Conservation (phyloP, 2,797 vertebrate species). For the Poliocrania exsul region DNA sequence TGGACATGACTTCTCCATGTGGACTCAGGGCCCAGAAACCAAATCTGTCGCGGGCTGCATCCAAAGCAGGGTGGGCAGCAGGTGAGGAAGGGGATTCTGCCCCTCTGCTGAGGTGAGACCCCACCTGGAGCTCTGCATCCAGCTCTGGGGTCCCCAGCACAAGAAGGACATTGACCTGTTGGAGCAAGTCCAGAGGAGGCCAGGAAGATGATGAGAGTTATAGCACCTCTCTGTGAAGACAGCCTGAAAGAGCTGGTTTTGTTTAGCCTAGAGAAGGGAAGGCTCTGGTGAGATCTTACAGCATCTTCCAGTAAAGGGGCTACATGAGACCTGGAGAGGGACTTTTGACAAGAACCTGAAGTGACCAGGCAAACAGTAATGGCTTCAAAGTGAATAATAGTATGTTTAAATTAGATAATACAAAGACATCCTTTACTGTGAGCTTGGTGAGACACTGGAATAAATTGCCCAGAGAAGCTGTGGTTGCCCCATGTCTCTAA, state of each 20-base stretch:
- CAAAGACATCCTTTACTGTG: background rate
- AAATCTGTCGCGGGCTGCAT: background rate
- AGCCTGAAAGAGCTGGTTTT: background rate
- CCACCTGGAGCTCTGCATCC: background rate
- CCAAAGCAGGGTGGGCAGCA: background rate
- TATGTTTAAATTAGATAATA: background rate
- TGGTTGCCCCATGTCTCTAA: background rate
- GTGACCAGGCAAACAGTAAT: background rate
- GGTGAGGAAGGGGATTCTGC: background rate
- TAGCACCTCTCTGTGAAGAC: accelerated
- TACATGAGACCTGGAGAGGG: background rate
- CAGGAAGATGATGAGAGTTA: background rate
- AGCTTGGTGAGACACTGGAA: background rate
- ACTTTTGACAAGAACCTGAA: background rate
- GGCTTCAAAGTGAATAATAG: background rate
- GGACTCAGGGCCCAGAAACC: background rate
- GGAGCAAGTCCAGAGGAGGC: accelerated
- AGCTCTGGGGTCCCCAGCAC: background rate
- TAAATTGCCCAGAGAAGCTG: background rate
- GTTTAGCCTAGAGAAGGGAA: background rate
- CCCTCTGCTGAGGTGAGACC: background rate
- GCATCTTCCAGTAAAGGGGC: background rate
- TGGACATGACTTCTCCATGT: accelerated
- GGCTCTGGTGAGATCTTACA: background rate
- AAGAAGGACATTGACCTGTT: background rate